Percentiles rank a stretch among this genome's conserved stretches.
Evolutionary conservation across 2,888 invertebrate genomes (phyloP).

Genomic region (Margaritifera margaritifera): DNA sequence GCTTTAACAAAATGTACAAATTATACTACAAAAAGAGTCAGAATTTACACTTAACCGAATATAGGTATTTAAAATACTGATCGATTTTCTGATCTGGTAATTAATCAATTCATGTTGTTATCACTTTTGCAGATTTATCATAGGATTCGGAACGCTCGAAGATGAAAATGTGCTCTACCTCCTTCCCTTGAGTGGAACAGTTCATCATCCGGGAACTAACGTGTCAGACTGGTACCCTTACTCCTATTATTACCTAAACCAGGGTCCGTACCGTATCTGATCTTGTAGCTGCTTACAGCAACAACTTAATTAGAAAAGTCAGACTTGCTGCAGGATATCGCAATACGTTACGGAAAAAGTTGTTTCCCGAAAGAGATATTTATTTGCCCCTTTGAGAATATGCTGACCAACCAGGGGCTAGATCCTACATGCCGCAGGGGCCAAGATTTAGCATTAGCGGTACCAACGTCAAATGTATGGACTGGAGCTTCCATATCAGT

Average conservation of each 20-base stretch:
- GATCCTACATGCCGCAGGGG: conserved; percentile 44
- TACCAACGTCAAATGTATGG: conserved; percentile 51
- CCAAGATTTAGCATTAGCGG: conserved; percentile 49
- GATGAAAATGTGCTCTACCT: conserved; percentile 44
- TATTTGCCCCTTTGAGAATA: conserved; percentile 24
- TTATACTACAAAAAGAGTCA: too few relatives aligned
- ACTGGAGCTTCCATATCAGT: conserved; percentile 53
- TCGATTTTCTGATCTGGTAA: too few relatives aligned
- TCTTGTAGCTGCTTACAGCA: conserved; percentile 34
- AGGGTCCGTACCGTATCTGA: conserved; percentile 45
- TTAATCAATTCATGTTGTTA: too few relatives aligned
- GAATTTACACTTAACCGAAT: too few relatives aligned
- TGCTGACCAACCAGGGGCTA: conserved; percentile 44
- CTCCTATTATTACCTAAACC: conserved; percentile 48
- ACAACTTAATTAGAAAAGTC: conserved; percentile 31
- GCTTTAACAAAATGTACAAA: too few relatives aligned
- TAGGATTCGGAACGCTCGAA: conserved; percentile 15
- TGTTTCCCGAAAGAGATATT: conserved; percentile 37
- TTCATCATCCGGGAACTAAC: conserved; percentile 43
- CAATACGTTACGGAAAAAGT: conserved; percentile 25
- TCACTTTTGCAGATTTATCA: not conserved
- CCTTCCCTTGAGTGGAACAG: conserved; percentile 39
- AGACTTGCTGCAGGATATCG: conserved; percentile 34
- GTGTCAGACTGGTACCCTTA: conserved; percentile 40
- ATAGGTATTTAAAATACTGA: too few relatives aligned